Conservation (phyloP, 2,888 invertebrate genomes). For the Stenurella melanura region DNA sequence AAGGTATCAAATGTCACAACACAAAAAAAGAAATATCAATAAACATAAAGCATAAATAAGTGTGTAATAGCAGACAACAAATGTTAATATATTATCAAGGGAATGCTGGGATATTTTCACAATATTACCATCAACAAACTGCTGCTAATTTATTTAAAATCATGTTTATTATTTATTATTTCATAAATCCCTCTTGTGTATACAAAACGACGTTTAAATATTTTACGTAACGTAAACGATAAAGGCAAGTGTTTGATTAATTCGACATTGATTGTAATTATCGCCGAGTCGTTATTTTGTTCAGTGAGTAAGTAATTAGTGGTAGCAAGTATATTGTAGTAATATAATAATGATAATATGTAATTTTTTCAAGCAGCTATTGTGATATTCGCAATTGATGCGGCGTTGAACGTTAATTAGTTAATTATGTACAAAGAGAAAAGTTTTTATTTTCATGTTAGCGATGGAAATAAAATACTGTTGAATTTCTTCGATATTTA, state of each 20-base stretch:
- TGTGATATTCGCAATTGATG: not conserved
- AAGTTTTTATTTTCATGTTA: too few relatives aligned
- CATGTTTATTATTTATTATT: not conserved
- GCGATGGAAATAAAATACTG: too few relatives aligned
- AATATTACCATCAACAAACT: not conserved
- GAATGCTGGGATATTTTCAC: not conserved
- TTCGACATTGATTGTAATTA: constrained; percentile 25
- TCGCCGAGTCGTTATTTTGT: constrained; percentile 13
- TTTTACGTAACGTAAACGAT: constrained; percentile 7
- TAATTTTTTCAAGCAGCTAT: not conserved
- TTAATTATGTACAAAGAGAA: too few relatives aligned
- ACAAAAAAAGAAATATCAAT: not conserved
- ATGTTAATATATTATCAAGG: not conserved
- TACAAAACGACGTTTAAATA: not conserved
- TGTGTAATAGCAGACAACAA: not conserved
- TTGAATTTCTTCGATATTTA: too few relatives aligned
- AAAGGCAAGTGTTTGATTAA: constrained; percentile 16
- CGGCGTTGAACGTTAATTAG: not conserved
- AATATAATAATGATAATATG: not conserved
- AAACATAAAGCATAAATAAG: not conserved
- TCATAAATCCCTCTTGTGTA: not conserved
- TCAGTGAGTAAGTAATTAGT: constrained; percentile 17
- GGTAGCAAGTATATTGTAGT: not conserved
- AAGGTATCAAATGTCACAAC: constrained; percentile 2
- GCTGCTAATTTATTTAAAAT: constrained; percentile 7